Conservation (phyloP, 35 echinoderm and acorn worm genomes). For the Strongylocentrotus purpuratus region DNA sequence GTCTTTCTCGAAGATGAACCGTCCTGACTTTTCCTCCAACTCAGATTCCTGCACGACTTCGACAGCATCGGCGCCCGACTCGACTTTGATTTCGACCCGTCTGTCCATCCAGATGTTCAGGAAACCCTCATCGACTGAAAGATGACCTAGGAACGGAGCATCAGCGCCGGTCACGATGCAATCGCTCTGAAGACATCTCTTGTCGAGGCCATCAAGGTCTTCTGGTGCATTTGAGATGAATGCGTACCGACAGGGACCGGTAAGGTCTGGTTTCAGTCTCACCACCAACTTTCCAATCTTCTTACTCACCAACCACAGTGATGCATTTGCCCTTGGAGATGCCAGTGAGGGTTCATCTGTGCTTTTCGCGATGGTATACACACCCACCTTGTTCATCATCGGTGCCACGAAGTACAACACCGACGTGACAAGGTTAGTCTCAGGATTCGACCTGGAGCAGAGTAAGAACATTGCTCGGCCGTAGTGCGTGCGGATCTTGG, state of each 20-base stretch:
- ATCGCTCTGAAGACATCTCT: constrained; percentile 40
- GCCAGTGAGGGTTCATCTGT: not conserved
- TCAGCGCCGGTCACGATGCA: constrained; percentile 59
- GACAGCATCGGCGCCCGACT: not conserved
- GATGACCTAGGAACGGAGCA: not conserved
- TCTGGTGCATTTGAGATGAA: constrained; percentile 63
- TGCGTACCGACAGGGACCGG: constrained; percentile 56
- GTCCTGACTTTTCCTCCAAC: constrained; percentile 19
- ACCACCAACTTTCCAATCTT: constrained; percentile 53
- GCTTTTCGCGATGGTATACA: constrained; percentile 28
- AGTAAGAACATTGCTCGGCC: constrained; percentile 56
- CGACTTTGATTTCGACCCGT: not conserved
- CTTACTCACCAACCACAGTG: constrained; percentile 53
- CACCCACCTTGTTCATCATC: not conserved
- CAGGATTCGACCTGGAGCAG: constrained; percentile 58
- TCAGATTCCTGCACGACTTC: constrained; percentile 18
- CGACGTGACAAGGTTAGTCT: constrained; percentile 54
- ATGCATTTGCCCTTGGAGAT: not conserved
- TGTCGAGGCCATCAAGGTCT: constrained; percentile 9
- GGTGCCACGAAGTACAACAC: constrained; percentile 59
- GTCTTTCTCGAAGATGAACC: not conserved
- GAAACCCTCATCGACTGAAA: constrained; percentile 10
- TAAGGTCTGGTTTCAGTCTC: not conserved
- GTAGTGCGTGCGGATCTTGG: constrained; percentile 35
- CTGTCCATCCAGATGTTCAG: constrained; percentile 26